These are phyloP conservation scores for Coelopa pilipes DNA, from an alignment of 2,888 invertebrate genomes.

Conservation along the genomic window DNA sequence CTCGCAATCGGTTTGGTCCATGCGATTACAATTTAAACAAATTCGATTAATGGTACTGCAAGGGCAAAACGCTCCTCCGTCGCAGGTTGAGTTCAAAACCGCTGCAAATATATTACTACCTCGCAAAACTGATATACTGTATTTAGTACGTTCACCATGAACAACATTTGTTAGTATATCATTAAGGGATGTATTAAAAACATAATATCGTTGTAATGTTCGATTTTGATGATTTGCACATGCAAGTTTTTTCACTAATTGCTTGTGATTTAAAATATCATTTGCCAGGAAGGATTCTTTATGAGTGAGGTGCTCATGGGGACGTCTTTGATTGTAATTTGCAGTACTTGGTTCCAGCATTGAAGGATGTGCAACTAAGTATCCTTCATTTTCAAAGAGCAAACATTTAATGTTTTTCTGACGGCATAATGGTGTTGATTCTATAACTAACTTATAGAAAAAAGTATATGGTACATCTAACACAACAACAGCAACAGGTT, in stretches of 20 bases:
- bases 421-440: conserved; percentile 77
- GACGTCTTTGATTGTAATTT: conserved; percentile 69
- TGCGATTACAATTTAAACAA: conserved; percentile 91
- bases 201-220: conserved; percentile 84
- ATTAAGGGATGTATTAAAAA: conserved; percentile 81
- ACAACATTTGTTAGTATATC: conserved; percentile 84
- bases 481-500: conserved; percentile 78
- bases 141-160: conserved; percentile 88
- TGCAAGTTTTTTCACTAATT: conserved; percentile 83
- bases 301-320: conserved; percentile 90
- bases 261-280: conserved; percentile 87
- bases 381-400: conserved; percentile 89
- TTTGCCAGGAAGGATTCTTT: conserved; percentile 90
- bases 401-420: conserved; percentile 81
- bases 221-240: conserved; percentile 88
- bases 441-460: conserved; percentile 80
- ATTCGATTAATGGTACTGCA: conserved; percentile 89
- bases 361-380: conserved; percentile 87
- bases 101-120: conserved; percentile 91
- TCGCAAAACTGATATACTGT: conserved; percentile 82
- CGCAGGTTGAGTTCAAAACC: conserved; percentile 88
- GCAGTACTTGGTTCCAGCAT: conserved; percentile 76
- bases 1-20: conserved; percentile 95
- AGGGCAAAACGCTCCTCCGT: conserved; percentile 87
- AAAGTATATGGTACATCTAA: conserved; percentile 89